Base-by-base conservation (phyloP, 2,888 invertebrate genomes). In the Thecophora atra region DNA sequence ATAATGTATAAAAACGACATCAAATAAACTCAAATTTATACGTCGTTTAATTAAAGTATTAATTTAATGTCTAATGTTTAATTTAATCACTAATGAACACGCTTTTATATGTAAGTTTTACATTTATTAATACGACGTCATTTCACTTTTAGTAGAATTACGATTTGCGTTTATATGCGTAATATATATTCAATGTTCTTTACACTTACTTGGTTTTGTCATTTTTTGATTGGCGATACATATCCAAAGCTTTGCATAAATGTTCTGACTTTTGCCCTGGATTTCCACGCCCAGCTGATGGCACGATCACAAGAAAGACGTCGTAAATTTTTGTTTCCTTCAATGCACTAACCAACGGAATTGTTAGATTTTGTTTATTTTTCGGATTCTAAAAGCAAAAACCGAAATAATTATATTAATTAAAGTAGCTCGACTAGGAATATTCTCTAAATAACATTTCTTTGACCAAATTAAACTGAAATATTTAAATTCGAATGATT, bases 231-330 rank as follows among this genome's bases (percentile, higher is more conserved):
- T 78, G 70, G 19, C 85, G 83, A 78, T 86, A 86, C 54, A 76
- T 76, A 21, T 81, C 78, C 51, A 86, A 76, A 30, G 76, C 76
- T 17, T 69, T 73, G 42, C 76, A 76, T 11, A 86, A 74, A 6
- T 73, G 51, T 3, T 76, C 74, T 1, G 84, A 83, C 42, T 72
- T 79, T 26, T 83, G 76, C 0, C 73, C 74, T 1, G 81, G 80
- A 78, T 85, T 85, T 6, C 84, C 80, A 19, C 84, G 83, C 0
- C 82, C 80, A 26, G 79, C 83, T 56, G 81, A 79, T 44, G 86
- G 85, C 64, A 85, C 84, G 74, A 86, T 79, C 8, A 80, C 81
- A 69, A 86, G 56, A 71, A 86, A 85, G 8, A 84, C 76, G 77
- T 86, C 86, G 64, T 82, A 85, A 3, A 78, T 72, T 58, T 80